A percentile compares a stretch with the other conserved stretches of the same genome.
Evolutionary conservation across 2,113 vertebrate species (phyloP).

Genomic region (Vidua chalybeata): DNA sequence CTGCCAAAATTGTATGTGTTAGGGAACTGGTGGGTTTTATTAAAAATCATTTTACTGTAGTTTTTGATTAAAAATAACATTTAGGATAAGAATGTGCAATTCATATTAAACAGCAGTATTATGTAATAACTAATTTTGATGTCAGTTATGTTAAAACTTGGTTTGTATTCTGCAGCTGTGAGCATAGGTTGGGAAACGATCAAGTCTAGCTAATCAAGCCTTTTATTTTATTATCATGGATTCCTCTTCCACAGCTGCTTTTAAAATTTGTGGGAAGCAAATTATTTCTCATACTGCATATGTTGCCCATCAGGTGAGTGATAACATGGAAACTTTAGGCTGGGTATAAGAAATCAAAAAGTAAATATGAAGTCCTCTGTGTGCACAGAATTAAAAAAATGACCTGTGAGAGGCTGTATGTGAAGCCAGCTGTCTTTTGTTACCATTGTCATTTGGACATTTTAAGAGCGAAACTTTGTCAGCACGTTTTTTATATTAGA

Average conservation of each 20-base stretch:
- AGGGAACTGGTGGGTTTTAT: neutral
- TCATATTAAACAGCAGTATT: conserved; percentile 31
- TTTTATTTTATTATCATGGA: conserved; percentile 61
- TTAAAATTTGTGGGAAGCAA: conserved; percentile 65
- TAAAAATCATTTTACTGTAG: conserved; percentile 3
- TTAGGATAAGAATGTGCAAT: conserved; percentile 19
- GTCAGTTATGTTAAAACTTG: conserved; percentile 44
- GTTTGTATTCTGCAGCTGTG: conserved; percentile 60
- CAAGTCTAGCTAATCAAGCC: conserved; percentile 39
- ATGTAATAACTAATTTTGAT: conserved; percentile 25
- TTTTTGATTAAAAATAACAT: conserved; percentile 4
- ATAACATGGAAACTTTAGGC: conserved; percentile 43
- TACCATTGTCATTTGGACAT: conserved; percentile 67
- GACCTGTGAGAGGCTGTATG: conserved; percentile 30
- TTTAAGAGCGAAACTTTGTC: conserved; percentile 68
- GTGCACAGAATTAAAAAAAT: conserved; percentile 64
- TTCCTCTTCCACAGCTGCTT: conserved; percentile 62
- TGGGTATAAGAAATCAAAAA: conserved; percentile 41
- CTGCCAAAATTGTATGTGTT: neutral
- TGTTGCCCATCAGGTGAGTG: conserved; percentile 62
- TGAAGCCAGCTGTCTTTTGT: conserved; percentile 64
- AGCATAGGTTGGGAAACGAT: conserved; percentile 53
- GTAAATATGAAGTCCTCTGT: conserved; percentile 52
- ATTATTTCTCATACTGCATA: conserved; percentile 63
- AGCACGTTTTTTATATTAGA: conserved; percentile 65